Conservation (phyloP, 2,113 vertebrate species). For the Gallinago jamesoni region DNA sequence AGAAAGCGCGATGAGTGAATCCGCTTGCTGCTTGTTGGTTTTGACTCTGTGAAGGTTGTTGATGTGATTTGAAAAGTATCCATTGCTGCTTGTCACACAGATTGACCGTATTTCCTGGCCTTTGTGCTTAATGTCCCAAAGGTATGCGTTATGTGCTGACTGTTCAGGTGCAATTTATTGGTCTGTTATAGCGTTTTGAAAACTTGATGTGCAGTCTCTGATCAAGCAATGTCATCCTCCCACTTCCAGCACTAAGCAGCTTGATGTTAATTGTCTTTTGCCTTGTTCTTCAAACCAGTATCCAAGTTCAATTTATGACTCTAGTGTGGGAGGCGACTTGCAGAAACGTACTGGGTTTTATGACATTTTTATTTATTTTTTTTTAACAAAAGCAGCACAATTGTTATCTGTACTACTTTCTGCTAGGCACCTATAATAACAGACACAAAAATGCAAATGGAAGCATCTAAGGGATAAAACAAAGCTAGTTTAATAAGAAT, state of each 20-base stretch:
- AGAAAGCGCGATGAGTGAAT: not conserved
- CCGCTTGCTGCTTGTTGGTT: not conserved
- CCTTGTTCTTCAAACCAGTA: not conserved
- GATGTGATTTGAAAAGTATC: not conserved
- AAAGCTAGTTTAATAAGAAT: not conserved
- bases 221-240: not conserved
- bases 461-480: not conserved
- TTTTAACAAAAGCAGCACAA: not conserved
- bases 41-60: not conserved
- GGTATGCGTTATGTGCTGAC: not conserved
- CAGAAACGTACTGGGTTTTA: not conserved
- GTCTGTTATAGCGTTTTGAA: not conserved
- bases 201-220: not conserved
- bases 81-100: not conserved
- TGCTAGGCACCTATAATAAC: not conserved
- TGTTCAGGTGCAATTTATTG: not conserved
- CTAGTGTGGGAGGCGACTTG: not conserved
- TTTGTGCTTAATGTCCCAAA: not conserved
- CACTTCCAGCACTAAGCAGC: not conserved
- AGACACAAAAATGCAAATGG: not conserved
- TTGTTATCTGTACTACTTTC: not conserved
- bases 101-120: not conserved
- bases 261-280: not conserved
- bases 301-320: not conserved
- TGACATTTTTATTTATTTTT: not conserved